These are phyloP conservation scores for Epistrophe grossulariae DNA, from an alignment of 2,888 invertebrate species.

Conservation along the genomic window DNA sequence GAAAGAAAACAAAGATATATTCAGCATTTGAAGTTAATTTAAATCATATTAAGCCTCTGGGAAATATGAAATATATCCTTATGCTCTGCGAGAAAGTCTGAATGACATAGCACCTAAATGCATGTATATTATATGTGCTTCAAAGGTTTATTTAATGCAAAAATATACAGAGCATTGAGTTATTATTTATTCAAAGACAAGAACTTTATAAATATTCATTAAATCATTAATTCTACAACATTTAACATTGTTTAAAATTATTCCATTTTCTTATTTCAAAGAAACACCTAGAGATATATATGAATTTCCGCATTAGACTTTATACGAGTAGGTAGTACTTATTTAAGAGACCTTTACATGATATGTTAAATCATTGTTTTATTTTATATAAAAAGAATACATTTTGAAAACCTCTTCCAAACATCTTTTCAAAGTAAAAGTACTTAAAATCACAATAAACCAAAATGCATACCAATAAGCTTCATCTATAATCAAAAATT, in stretches of 20 bases:
- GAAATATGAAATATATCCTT: not conserved
- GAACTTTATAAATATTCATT: conserved; percentile 58
- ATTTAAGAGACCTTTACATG: not conserved
- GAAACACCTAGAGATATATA: not conserved
- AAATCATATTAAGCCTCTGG: not conserved
- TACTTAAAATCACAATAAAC: not conserved
- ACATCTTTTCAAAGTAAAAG: not conserved
- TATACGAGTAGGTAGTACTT: not conserved
- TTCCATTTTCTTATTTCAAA: conserved; percentile 60
- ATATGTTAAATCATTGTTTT: not conserved
- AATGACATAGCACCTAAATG: not conserved
- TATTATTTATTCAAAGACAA: conserved; percentile 26
- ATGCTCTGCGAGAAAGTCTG: not conserved
- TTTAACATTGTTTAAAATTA: conserved; percentile 57
- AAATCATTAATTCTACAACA: conserved; percentile 61
- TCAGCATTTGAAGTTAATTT: conserved; percentile 2
- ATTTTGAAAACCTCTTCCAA: not conserved
- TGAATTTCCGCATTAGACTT: conserved; percentile 6
- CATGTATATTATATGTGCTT: not conserved
- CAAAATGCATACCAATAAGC: not conserved
- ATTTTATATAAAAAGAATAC: not conserved
- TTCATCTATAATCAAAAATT: not conserved
- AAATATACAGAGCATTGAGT: conserved; percentile 25
- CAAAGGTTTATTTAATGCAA: conserved; percentile 5
- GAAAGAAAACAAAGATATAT: not conserved